Percentiles rank a stretch among this genome's conserved stretches.
These are phyloP conservation scores for Muschampia plurimacula DNA, from an alignment of 2,888 invertebrate species.

Conservation along the genomic window DNA sequence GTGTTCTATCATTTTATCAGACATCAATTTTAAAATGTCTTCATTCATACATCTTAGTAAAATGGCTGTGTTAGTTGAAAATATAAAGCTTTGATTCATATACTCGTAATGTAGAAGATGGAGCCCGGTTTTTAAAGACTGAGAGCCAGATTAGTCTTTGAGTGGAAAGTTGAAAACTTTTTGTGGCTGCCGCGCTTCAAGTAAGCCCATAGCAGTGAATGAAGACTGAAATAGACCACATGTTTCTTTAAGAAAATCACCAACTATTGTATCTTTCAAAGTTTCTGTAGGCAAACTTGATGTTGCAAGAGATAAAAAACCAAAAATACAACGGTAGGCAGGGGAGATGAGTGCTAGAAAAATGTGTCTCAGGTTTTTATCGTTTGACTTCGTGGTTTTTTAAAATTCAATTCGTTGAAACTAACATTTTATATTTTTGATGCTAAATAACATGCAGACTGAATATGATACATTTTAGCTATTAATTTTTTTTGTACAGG, in stretches of 20 bases:
- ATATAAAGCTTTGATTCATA: slow-evolving; percentile 30
- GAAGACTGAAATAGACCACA: slow-evolving; percentile 32
- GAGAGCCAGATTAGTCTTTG: slow-evolving; percentile 38
- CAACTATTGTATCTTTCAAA: slow-evolving; percentile 31
- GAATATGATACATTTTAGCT: no score
- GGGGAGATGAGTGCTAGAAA: slow-evolving; percentile 9
- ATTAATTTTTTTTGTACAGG: background rate
- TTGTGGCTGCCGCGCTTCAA: slow-evolving; percentile 37
- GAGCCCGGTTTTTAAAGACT: slow-evolving; percentile 33
- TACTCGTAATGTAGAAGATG: slow-evolving; percentile 30
- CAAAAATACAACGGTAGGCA: background rate
- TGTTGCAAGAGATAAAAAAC: slow-evolving; percentile 20
- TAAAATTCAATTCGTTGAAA: background rate
- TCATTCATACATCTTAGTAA: slow-evolving; percentile 21
- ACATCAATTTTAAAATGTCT: background rate
- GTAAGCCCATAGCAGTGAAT: slow-evolving; percentile 32
- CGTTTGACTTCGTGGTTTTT: background rate
- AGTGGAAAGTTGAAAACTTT: slow-evolving; percentile 40
- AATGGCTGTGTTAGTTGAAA: slow-evolving; percentile 34
- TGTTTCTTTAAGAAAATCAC: slow-evolving; percentile 33
- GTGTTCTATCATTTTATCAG: background rate
- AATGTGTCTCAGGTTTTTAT: background rate
- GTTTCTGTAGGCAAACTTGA: slow-evolving; percentile 11
- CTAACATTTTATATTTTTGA: no score
- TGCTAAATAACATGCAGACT: no score